These are phyloP conservation scores for Chionomys nivalis DNA, from an alignment of 2,113 vertebrate species.

Conservation along the genomic window DNA sequence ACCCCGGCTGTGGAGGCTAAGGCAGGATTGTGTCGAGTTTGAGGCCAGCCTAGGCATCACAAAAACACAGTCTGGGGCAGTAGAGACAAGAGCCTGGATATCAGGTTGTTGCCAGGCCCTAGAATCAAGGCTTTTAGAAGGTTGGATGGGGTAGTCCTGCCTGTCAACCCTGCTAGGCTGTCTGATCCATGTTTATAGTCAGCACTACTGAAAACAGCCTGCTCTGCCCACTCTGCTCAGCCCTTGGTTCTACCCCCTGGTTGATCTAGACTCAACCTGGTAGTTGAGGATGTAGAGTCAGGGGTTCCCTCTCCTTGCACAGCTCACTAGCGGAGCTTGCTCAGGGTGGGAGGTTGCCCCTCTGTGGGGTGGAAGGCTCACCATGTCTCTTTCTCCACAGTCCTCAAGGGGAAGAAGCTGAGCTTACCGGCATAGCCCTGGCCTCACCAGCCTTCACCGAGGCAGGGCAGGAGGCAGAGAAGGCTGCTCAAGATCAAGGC, in stretches of 20 bases:
- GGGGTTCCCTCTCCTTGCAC: no score
- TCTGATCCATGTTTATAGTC: background rate
- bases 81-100: background rate
- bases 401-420: conserved; percentile 87
- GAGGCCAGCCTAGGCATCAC: background rate
- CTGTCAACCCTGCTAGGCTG: background rate
- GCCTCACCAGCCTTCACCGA: background rate
- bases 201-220: background rate
- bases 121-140: background rate
- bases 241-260: background rate
- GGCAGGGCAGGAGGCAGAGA: background rate
- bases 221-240: background rate
- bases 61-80: background rate
- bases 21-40: background rate
- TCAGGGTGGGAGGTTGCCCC: background rate
- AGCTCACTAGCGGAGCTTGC: background rate
- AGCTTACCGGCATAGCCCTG: conserved; percentile 83
- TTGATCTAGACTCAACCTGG: background rate
- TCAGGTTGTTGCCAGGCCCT: background rate
- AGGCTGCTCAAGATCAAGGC: background rate
- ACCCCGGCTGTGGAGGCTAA: background rate
- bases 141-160: background rate
- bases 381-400: conserved; percentile 68
- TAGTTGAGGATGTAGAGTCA: background rate
- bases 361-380: rapidly evolving